Base-by-base conservation (phyloP, 2,888 invertebrate species). In the Tachina grossa region DNA sequence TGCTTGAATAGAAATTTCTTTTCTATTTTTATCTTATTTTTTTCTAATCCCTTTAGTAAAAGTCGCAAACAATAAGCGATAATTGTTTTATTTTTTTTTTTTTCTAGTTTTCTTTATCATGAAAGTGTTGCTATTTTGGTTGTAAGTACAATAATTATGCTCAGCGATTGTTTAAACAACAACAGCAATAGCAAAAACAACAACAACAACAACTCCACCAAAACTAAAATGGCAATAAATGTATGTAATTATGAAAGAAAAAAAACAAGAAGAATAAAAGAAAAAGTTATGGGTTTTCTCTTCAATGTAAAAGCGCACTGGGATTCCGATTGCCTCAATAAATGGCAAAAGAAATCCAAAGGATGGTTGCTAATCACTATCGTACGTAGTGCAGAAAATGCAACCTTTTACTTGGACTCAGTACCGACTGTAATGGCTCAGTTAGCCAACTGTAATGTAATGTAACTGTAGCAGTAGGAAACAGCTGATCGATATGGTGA, bases 91-190 rank as follows among this genome's bases (percentile, higher is more conserved):
- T 63, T 69, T 41, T 43, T 43, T 55, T 63, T 41, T 43, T 49
- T 55, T 63, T 61, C 10, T 31, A 41, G 59, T 22, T 57, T 72
- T 63, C 53, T 78, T 71, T 69, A 59, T 57, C 53, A 81, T 59
- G 76, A 84, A 81, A 84, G 80, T 77, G 76, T 84, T 80, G 65
- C 43, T 69, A 16, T 19, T 57, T 11, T 59, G 11, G 16, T 47
- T 43, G 66, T 39, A 53, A 49, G 66, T 78, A 63, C 51, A 51
- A 83, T 85, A 68, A 83, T 83, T 79, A 83, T 85, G 66, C 57
- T 83, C 79, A 76, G 51, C 69, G 85, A 77, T 63, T 85, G 81
- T 78, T 78, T 63, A 75, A 85, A 66, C 63, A 81, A 74, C 43
- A 41, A 74, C 61, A 74, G 57, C 66, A 68, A 74, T 16, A 75